A percentile compares a stretch with the other conserved stretches of the same genome.
Evolutionary conservation across 2,888 invertebrate genomes (phyloP).

Genomic region (Platerodrilus igneus): DNA sequence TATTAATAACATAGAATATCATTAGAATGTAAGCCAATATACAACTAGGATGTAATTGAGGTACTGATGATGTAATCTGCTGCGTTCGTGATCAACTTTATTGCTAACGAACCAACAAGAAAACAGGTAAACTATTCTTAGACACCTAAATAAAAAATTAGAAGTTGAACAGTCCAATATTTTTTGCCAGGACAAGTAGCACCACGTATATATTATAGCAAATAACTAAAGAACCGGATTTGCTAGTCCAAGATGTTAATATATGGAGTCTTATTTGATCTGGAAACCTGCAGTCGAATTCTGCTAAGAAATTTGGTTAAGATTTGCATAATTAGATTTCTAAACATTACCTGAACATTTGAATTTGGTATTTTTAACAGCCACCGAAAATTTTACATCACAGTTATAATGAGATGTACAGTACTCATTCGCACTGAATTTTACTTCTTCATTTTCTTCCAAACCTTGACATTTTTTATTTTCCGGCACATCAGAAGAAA

Average conservation of each 20-base stretch:
- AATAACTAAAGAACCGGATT: slow-evolving; percentile 26
- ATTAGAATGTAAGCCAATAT: too few relatives aligned
- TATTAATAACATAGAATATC: too few relatives aligned
- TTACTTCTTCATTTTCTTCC: slow-evolving; percentile 46
- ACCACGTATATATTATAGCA: slow-evolving; percentile 18
- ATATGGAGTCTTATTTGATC: slow-evolving; percentile 56
- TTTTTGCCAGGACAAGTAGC: too few relatives aligned
- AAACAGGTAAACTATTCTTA: too few relatives aligned
- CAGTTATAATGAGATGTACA: slow-evolving; percentile 47
- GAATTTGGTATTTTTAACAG: slow-evolving; percentile 50
- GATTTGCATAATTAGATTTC: background rate
- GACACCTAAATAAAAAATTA: too few relatives aligned
- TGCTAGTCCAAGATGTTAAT: slow-evolving; percentile 30
- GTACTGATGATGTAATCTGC: too few relatives aligned
- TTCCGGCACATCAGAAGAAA: slow-evolving; percentile 28
- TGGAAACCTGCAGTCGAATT: slow-evolving; percentile 61
- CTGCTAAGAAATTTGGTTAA: slow-evolving; percentile 51
- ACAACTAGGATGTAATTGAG: too few relatives aligned
- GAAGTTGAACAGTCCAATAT: too few relatives aligned
- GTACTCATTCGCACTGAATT: slow-evolving; percentile 52
- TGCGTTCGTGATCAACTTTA: too few relatives aligned
- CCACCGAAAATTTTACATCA: slow-evolving; percentile 50
- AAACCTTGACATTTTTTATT: slow-evolving; percentile 51
- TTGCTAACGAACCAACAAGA: too few relatives aligned
- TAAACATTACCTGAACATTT: slow-evolving; percentile 62